Evolutionary conservation across 1,140 invertebrate species (phyloP), one percentile per base, ranked within the genome.

Genomic region (Ceratitis capitata): DNA sequence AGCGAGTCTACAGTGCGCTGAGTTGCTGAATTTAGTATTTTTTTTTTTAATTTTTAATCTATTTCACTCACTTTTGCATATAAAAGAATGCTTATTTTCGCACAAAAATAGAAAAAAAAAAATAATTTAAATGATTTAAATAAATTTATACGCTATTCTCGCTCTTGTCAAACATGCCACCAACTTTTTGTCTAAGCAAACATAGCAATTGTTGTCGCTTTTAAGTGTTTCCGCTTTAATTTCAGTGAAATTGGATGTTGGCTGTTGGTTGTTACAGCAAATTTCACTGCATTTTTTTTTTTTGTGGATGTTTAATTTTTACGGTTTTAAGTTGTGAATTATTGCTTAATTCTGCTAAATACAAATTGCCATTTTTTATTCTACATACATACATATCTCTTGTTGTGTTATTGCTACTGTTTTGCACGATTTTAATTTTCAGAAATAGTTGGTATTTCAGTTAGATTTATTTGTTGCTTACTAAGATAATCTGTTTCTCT

Each of bases 221-320:
- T 42, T 78, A 78, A 45, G 35, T 12, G 39, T 47, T 78, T 78
- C 69, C 69, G 69, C 69, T 78, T 78, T 78, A 45, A 45, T 78
- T 78, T 78, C 10, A 42, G 69, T 45, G 69, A 78, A 78, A 78
- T 69, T 78, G 69, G 39, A 39, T n/a, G 69, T 39, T 69, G 9
- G 2, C 5, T n/a, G 23, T 0, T 1, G 19, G 23, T 0, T 69
- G 16, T 39, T 69, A 19, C 32, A 19, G 39, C 35, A 39, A 69
- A 69, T 69, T 69, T 69, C 61, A 69, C 61, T 32, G 61, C 32
- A 53, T 53, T 53, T 53, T 53, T 12, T 69, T 69, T 39, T 69
- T 39, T 29, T 0, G 32, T 0, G 12, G 9, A 1, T 6, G 29
- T 14, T 23, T 9, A n/a, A 2, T 39, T 39, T 7, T 35, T 32